phyloP scores from a whole-genome alignment of 2,113 vertebrate genomes.

The Bucco capensis region DNA sequence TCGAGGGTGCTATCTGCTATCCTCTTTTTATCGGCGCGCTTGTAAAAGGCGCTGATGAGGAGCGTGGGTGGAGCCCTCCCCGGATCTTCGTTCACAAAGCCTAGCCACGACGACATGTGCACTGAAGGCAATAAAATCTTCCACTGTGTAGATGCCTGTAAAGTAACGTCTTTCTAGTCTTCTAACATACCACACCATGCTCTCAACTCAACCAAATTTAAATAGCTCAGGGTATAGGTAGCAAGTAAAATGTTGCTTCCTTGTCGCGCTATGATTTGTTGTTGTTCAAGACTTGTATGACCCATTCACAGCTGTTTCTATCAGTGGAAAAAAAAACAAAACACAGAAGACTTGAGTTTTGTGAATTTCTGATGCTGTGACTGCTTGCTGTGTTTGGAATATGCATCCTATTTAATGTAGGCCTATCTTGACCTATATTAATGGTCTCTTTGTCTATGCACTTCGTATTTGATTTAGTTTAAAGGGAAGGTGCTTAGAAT shows the following conservation, averaged over 20 bases:
- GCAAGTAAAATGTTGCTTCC: neutral
- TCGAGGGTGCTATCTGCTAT: no score
- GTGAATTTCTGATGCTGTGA: neutral
- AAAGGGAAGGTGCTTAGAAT: neutral
- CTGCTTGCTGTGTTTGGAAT: neutral
- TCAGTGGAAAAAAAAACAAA: neutral
- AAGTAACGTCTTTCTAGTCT: neutral
- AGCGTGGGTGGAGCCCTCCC: no score
- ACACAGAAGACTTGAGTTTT: neutral
- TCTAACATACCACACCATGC: neutral
- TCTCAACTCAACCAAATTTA: neutral
- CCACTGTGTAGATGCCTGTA: neutral
- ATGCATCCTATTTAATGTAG: neutral
- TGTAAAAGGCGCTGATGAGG: no score
- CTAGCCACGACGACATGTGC: no score
- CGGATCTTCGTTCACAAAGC: no score
- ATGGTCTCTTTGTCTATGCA: neutral
- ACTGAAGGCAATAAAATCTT: neutral
- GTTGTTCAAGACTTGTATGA: neutral
- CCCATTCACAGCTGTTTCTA: neutral
- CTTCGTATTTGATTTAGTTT: neutral
- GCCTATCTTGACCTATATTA: neutral
- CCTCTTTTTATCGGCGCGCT: no score
- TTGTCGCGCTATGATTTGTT: neutral
- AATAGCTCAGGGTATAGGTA: neutral